phyloP scores from a whole-genome alignment of 2,113 vertebrate species.

The Rallus limicola region DNA sequence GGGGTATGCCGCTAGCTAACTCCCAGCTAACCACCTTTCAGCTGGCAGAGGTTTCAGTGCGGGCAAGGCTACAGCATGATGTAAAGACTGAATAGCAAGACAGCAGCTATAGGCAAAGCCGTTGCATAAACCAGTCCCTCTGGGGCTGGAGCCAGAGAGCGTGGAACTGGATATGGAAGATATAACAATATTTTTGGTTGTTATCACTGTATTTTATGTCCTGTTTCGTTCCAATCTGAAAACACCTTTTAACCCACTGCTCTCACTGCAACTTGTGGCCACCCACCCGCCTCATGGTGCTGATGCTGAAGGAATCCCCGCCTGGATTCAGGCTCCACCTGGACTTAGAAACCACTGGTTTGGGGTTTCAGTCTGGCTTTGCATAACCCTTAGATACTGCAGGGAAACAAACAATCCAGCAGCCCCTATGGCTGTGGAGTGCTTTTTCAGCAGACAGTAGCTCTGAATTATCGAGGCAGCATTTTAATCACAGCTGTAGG shows the following conservation, averaged over 20 bases:
- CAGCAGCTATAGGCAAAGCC: slow-evolving; percentile 2
- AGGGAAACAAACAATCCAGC: neutral
- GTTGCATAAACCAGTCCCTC: neutral
- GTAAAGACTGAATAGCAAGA: neutral
- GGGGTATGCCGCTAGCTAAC: neutral
- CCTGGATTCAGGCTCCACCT: neutral
- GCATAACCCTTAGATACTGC: neutral
- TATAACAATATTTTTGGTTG: neutral
- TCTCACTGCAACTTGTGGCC: neutral
- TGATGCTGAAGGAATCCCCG: neutral
- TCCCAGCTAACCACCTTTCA: neutral
- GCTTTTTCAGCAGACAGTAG: neutral
- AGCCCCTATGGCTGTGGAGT: neutral
- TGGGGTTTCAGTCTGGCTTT: neutral
- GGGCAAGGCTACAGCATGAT: neutral
- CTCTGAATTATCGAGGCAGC: neutral
- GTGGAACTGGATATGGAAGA: neutral
- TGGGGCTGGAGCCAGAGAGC: neutral
- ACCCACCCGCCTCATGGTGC: neutral
- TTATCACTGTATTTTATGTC: neutral
- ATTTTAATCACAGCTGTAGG: neutral
- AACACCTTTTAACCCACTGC: neutral
- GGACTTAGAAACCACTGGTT: neutral
- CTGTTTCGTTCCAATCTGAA: neutral
- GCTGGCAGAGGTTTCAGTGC: neutral